Evolutionary conservation across 2,888 invertebrate genomes (phyloP).

Genomic region (Ophioninae sp.): DNA sequence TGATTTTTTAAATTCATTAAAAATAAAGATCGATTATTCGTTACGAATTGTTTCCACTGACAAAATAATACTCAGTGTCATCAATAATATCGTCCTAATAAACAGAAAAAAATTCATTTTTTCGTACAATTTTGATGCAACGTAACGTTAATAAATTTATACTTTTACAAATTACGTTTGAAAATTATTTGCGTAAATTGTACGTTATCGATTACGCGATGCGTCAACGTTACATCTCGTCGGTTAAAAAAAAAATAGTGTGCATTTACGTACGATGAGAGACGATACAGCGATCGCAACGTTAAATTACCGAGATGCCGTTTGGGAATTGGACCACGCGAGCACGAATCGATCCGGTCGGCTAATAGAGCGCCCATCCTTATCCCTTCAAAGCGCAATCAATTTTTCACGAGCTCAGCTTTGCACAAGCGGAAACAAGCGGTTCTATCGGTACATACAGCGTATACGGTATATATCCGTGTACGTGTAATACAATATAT

Average conservation of each 20-base stretch:
- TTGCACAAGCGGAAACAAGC: conserved; percentile 40
- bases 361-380: conserved; percentile 20
- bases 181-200: no score
- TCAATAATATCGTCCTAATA: no score
- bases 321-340: not conserved
- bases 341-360: conserved; percentile 12
- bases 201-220: no score
- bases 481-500: no score
- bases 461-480: not conserved
- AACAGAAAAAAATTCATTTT: not conserved
- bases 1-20: not conserved
- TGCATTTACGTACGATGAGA: no score
- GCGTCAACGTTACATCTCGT: no score
- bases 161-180: no score
- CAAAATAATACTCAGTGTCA: no score
- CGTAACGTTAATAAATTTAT: no score
- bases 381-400: conserved; percentile 28
- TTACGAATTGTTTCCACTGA: no score
- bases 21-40: no score
- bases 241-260: no score
- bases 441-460: conserved; percentile 3
- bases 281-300: not conserved
- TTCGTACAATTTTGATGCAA: not conserved
- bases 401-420: conserved; percentile 36
- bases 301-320: not conserved